These are phyloP conservation scores for Eremobia ochroleuca DNA, from an alignment of 2,888 invertebrate genomes.

Conservation along the genomic window DNA sequence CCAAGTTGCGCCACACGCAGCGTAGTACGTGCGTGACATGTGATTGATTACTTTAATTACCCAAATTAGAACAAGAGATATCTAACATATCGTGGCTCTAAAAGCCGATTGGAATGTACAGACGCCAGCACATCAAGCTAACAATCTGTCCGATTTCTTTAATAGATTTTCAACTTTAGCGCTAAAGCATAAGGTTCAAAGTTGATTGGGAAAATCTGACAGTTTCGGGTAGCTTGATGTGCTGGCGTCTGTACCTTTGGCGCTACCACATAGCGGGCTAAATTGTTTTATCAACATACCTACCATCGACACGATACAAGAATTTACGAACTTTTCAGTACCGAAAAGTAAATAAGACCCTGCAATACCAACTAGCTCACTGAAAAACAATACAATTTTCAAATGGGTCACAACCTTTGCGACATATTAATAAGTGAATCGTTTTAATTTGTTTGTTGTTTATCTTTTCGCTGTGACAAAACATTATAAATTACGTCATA, in stretches of 20 bases:
- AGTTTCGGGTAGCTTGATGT: too few species aligned
- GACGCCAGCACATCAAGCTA: too few species aligned
- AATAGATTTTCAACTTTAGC: too few species aligned
- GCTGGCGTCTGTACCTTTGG: too few species aligned
- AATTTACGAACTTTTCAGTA: neutral
- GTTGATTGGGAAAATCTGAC: too few species aligned
- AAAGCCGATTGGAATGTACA: neutral
- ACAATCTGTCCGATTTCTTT: too few species aligned
- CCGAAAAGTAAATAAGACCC: neutral
- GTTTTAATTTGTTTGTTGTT: conserved; percentile 28
- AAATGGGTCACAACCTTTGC: conserved; percentile 4
- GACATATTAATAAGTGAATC: conserved; percentile 4
- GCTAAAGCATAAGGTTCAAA: too few species aligned
- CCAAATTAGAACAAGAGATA: conserved; percentile 25
- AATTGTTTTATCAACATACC: neutral
- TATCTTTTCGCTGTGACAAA: conserved; percentile 30
- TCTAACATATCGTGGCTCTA: neutral
- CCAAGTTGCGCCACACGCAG: conserved; percentile 37
- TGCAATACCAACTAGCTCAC: neutral
- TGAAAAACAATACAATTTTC: neutral
- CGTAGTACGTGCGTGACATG: conserved; percentile 2
- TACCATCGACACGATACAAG: neutral
- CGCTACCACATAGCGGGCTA: neutral
- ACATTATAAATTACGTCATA: conserved; percentile 40
- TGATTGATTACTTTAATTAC: conserved; percentile 43